Base-by-base conservation (phyloP, 2,113 vertebrate genomes). In the Pseudorectes ferrugineus region DNA sequence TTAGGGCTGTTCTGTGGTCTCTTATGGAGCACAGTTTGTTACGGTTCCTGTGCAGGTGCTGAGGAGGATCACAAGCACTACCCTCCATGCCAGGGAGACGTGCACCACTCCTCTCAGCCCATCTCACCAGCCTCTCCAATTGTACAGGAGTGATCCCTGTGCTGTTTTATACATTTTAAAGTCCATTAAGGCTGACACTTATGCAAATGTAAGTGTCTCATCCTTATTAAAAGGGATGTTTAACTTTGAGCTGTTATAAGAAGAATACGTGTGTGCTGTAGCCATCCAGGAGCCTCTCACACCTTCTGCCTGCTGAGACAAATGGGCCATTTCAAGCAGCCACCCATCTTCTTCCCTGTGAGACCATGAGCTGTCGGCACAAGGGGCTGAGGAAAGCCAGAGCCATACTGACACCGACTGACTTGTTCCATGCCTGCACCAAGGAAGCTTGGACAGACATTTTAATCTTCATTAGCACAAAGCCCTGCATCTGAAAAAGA, bases 161-260 rank as follows among this genome's bases (percentile, higher is more conserved):
- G 70, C 93, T 85, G 54, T 42, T 95, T 84, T 46, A 92, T 78
- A 46, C n/a, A 42, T 84, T 93, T 90, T 73, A 75, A 89, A 93
- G 52, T 62, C 65, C 77, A 92, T 82, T 81, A 94, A 82, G 59
- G 21, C 65, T 72, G 68, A 72, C 49, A 79, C 4, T 84, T 90
- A 92, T 78, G 79, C 79, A 95, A 91, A 96, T 91, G n/a, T 76
- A 90, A 93, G 72, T 84, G 38, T 70, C 89, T 93, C 36, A 71
- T 85, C 76, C 36, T 95, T 84, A 79, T 95, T 94, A 82, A 81
- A 95, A 82, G 45, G 59, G 65, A 40, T 6, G 2, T 95, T 95
- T 91, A 81, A 93, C 46, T 94, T 38, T 26, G 20, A 86, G 48
- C 70, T 92, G 46, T 38, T 88, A 13, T 52, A 96, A 76, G 71